These are phyloP conservation scores for Eupeodes latifasciatus DNA, from an alignment of 2,888 invertebrate genomes.

Conservation along the genomic window DNA sequence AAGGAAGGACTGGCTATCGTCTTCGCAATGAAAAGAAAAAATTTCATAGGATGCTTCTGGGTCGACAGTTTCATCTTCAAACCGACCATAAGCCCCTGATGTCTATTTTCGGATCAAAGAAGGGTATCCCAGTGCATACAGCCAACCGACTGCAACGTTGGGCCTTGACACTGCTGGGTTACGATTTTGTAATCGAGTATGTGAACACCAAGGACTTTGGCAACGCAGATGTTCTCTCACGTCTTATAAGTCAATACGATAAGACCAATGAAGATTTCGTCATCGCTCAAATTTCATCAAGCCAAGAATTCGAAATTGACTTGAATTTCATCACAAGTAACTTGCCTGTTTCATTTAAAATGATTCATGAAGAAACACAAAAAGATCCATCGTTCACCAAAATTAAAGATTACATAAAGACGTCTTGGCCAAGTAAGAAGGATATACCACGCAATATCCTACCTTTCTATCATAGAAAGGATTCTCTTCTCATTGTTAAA, in stretches of 20 bases:
- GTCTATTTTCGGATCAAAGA: too few species aligned
- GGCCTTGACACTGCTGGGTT: slow-evolving; percentile 65
- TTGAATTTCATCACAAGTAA: neutral
- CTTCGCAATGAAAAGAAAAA: slow-evolving; percentile 66
- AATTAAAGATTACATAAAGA: neutral
- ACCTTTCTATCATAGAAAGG: neutral
- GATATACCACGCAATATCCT: neutral
- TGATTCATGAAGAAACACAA: neutral
- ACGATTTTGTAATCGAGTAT: slow-evolving; percentile 68
- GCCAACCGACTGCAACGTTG: slow-evolving; percentile 75
- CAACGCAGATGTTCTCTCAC: slow-evolving; percentile 44
- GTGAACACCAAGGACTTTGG: slow-evolving; percentile 61
- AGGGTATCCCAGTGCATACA: slow-evolving; percentile 12
- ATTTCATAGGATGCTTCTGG: slow-evolving; percentile 78
- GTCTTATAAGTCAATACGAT: neutral
- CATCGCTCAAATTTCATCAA: neutral
- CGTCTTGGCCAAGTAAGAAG: neutral
- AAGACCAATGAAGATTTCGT: slow-evolving; percentile 9
- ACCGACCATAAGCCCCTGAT: too few species aligned
- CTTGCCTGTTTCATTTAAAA: neutral
- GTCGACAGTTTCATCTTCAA: slow-evolving; percentile 16
- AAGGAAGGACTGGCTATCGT: neutral
- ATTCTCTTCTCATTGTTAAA: neutral
- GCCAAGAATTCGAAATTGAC: neutral
- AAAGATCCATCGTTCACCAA: neutral